Evolutionary conservation across 2,888 invertebrate species (phyloP).

Genomic region (Omphaloscelis lunosa): DNA sequence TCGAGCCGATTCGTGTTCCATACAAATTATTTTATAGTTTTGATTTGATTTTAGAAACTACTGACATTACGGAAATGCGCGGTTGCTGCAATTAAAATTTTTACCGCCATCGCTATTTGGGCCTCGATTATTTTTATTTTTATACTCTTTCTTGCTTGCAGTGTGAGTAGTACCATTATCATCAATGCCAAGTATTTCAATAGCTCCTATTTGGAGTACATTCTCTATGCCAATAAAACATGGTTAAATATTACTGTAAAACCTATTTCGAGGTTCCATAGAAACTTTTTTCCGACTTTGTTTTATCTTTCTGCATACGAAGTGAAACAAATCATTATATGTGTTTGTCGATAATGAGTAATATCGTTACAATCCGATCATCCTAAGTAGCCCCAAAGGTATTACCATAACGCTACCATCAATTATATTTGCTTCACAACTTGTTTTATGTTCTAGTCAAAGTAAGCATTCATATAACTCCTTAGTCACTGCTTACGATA

Average conservation of each 20-base stretch:
- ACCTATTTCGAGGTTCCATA: not conserved
- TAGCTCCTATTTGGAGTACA: not conserved
- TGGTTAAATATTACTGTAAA: not conserved
- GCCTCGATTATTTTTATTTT: constrained; percentile 45
- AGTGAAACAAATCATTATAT: not conserved
- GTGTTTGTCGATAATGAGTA: not conserved
- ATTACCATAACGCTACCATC: constrained; percentile 3
- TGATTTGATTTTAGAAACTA: constrained; percentile 64
- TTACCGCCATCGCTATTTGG: constrained; percentile 51
- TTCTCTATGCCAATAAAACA: not conserved
- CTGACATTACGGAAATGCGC: constrained; percentile 53
- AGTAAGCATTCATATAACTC: constrained; percentile 13
- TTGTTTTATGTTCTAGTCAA: constrained; percentile 42
- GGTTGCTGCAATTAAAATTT: constrained; percentile 59
- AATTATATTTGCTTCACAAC: not conserved
- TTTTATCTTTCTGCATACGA: not conserved
- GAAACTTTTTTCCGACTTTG: not conserved
- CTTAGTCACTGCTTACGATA: constrained; percentile 37
- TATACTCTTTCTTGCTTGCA: constrained; percentile 26
- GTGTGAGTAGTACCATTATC: constrained; percentile 11
- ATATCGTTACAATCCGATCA: not conserved
- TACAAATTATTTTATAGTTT: constrained; percentile 55
- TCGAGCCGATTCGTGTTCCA: constrained; percentile 55
- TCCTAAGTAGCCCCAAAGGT: not conserved
- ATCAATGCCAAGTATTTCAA: not conserved